Conservation (phyloP, 2,797 vertebrate genomes). For the Periophthalmus magnuspinnatus region DNA sequence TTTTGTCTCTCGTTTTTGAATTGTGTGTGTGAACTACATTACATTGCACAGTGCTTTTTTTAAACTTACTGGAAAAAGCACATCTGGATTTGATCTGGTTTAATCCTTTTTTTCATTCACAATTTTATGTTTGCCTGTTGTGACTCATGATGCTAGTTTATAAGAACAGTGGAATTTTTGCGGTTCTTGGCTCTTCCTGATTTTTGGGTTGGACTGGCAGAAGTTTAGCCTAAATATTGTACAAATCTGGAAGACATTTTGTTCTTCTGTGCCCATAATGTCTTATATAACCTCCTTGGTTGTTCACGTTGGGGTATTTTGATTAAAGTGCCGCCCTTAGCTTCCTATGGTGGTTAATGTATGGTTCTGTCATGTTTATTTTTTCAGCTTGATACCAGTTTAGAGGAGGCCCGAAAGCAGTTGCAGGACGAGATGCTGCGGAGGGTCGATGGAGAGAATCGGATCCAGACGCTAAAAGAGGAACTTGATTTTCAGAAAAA, state of each 20-base stretch:
- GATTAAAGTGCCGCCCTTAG: conserved; percentile 12
- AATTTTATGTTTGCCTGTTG: background rate
- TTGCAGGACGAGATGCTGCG: conserved; percentile 97
- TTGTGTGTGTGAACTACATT: background rate
- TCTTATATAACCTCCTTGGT: too few species aligned
- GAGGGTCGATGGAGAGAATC: conserved; percentile 91
- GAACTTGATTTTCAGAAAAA: conserved; percentile 94
- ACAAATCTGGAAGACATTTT: background rate
- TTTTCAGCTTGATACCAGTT: conserved; percentile 81
- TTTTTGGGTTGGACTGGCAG: background rate
- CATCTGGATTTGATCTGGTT: conserved; percentile 42
- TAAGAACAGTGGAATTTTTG: conserved; percentile 6
- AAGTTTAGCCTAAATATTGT: conserved; percentile 1
- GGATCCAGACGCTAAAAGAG: conserved; percentile 93
- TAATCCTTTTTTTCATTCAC: background rate
- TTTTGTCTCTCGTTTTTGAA: background rate
- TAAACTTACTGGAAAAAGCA: conserved; percentile 25
- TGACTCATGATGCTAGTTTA: background rate
- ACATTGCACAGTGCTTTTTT: too few species aligned
- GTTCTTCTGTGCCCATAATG: background rate
- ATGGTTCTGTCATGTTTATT: background rate
- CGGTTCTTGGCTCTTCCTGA: conserved; percentile 4
- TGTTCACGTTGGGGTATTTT: background rate
- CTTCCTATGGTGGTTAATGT: background rate
- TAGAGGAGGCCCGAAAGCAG: conserved; percentile 89